Base-by-base conservation (phyloP, 2,113 vertebrate species). In the Callocephalon fimbriatum region DNA sequence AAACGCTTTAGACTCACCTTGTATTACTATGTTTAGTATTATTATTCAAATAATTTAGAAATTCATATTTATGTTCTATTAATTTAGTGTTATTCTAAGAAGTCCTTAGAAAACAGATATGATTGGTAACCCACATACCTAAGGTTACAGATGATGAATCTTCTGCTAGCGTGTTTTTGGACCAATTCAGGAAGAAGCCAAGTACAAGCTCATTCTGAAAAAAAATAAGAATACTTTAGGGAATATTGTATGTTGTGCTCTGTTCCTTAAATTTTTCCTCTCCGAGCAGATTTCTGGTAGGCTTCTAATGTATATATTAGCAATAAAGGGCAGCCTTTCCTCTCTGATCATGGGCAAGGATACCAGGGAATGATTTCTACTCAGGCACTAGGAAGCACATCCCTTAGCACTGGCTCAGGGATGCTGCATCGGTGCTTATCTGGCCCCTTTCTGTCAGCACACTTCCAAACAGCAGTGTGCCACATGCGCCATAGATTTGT, bases 141-240 rank as follows among this genome's bases (percentile, higher is more conserved):
- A 71, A 40, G 7, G 65, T 47, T 71, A 95, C 5, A 83, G 86
- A 26, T 18, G 82, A 63, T 53, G 89, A 70, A 53, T 96, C 74
- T 85, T 96, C 91, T 73, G 31, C 22, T n/a, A 62, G 13, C 7
- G 62, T 79, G 7, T 37, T 92, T 90, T 83, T 97, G 62, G 98
- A 98, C 27, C 98, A 98, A 35, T 98, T 99, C 74, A 99, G 97
- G 87, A 99, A 99, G 96, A 99, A 98, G 42, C 93, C 97, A 89
- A 98, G 98, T 27, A 99, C 98, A 89, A 89, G 98, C 72, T 99
- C 98, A 97, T 98, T 99, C 99, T 99, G 98, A 63, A 97, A 95
- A 68, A 81, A 70, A 42, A 74, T 38, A 71, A 27, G 95, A 91
- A 91, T 11, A 93, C 35, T n/a, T 51, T 4, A 80, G 56, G 27